Evolutionary conservation across 64 coral and sea anemone genomes (phyloP), one percentile per base, ranked within the genome.

Genomic region (Stichodactyla mertensii): DNA sequence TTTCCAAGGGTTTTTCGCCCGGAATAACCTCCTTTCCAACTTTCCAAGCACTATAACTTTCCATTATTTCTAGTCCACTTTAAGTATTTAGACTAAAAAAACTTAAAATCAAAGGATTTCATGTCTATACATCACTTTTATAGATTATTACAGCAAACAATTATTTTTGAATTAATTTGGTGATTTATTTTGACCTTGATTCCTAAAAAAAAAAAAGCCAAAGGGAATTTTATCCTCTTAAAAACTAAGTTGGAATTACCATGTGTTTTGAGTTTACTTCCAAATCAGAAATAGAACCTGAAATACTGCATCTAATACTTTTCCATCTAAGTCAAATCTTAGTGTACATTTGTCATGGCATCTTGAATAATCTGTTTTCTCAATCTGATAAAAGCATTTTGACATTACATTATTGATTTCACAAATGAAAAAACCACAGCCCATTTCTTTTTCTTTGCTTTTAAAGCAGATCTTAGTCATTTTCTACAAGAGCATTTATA

Each of bases 311-410:
- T 74, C 2, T 74, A 74, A 26, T 45, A 45, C 19, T 69, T 31
- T 74, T 74, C 27, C 24, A 74, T 0, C 5, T 18, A 6, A 22
- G 69, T 74, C 26, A 28, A 27, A 11, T 9, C 10, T 74, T 74
- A 13, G 27, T n/a, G 11, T 9, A 31, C 69, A 74, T 74, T 74
- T 31, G 12, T 74, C 11, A 74, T 74, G 26, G 69, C 69, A 74
- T 74, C 27, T 74, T 31, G 24, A 74, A 74, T 10, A 10, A 74
- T 74, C 36, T 58, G 14, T 58, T 58, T 58, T 58, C 56, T 58
- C 56, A 58, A 58, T 58, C 69, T 74, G 69, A 74, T 74, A 74
- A 74, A 74, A 74, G 69, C 69, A 74, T 74, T 74, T 36, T 74
- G 69, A 74, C 69, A 74, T n/a, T 66, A 22, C 7, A 74, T 74